Percentiles rank a stretch among this genome's conserved stretches.
These are phyloP conservation scores for Bombus huntii DNA, from an alignment of 1,140 invertebrate species.

Conservation along the genomic window DNA sequence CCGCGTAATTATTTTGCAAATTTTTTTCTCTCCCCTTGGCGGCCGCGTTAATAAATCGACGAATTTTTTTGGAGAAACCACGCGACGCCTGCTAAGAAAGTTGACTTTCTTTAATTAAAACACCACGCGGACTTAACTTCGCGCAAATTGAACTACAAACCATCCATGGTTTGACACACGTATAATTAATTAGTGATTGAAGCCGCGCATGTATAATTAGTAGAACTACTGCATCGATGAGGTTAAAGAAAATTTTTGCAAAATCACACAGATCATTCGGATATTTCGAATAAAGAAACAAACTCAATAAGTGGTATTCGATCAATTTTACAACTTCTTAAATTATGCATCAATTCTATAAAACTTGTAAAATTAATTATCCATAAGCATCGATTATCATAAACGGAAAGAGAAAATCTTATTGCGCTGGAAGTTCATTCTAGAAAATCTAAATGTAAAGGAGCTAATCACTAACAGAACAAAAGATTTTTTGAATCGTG, in stretches of 20 bases:
- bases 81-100: background rate
- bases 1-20: constrained; percentile 11
- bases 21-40: background rate
- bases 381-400: no score
- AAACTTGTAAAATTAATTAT: no score
- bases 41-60: constrained; percentile 27
- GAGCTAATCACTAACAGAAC: background rate
- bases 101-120: constrained; percentile 40
- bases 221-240: background rate
- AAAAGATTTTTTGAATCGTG: background rate
- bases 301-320: background rate
- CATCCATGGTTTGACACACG: background rate
- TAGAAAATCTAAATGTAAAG: background rate
- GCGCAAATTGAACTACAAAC: background rate
- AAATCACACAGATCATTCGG: background rate
- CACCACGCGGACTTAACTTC: background rate
- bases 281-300: background rate
- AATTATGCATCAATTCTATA: no score
- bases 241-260: background rate
- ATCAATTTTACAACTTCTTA: no score
- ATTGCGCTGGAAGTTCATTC: no score
- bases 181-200: background rate
- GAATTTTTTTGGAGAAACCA: background rate
- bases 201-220: background rate
- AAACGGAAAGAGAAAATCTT: no score